Conservation (phyloP, 2,888 invertebrate species). For the Athetis lepigone region DNA sequence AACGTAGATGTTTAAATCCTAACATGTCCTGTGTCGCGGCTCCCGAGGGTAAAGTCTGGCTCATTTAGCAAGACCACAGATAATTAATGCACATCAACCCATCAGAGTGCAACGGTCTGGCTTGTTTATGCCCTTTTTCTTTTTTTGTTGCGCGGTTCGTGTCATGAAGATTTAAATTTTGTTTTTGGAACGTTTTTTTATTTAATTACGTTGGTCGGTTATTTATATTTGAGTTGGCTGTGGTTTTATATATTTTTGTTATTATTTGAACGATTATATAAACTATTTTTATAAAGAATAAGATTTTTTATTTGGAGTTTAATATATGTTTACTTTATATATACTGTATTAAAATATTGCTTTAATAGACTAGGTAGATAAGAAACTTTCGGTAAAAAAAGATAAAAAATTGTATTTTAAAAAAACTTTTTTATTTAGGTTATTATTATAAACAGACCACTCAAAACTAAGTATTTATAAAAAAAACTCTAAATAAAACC, state of each 20-base stretch:
- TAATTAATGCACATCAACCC: constrained; percentile 55
- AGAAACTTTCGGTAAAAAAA: too few relatives aligned
- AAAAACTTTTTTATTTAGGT: too few relatives aligned
- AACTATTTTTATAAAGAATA: too few relatives aligned
- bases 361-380: too few relatives aligned
- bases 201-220: background rate
- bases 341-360: too few relatives aligned
- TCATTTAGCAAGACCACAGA: constrained; percentile 49
- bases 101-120: constrained; percentile 42
- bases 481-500: background rate
- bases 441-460: too few relatives aligned
- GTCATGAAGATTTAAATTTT: background rate
- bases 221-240: background rate
- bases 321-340: too few relatives aligned
- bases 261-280: too few relatives aligned
- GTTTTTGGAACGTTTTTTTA: background rate
- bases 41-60: constrained; percentile 37
- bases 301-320: too few relatives aligned
- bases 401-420: too few relatives aligned
- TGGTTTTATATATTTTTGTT: background rate
- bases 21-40: constrained; percentile 30
- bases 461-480: too few relatives aligned
- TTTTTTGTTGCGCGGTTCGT: background rate
- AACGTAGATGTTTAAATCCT: constrained; percentile 47
- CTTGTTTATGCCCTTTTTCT: constrained; percentile 21